phyloP scores from a whole-genome alignment of 2,888 invertebrate genomes.

The Chorisops tibialis region DNA sequence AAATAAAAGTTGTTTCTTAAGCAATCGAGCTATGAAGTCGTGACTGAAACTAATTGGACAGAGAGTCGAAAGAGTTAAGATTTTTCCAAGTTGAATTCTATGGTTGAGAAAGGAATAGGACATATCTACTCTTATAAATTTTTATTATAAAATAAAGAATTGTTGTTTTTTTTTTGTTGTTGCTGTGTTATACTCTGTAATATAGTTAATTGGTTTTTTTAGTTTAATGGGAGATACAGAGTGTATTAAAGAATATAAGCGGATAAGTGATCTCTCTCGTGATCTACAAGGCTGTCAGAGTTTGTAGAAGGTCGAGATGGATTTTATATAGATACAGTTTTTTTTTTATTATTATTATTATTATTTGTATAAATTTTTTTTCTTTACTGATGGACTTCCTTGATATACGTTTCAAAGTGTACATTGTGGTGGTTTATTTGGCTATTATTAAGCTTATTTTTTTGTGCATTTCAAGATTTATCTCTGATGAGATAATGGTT shows the following conservation, averaged over 20 bases:
- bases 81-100: neutral
- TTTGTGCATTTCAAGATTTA: neutral
- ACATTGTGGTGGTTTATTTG: neutral
- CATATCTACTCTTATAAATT: neutral
- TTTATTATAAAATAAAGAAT: neutral
- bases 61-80: neutral
- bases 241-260: too few relatives aligned
- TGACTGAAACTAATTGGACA: slow-evolving; percentile 11
- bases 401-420: neutral
- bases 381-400: neutral
- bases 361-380: too few relatives aligned
- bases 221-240: neutral
- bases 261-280: too few relatives aligned
- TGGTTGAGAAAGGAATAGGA: neutral
- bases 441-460: neutral
- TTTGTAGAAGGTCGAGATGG: too few relatives aligned
- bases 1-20: neutral
- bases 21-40: neutral
- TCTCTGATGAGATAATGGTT: slow-evolving; percentile 8
- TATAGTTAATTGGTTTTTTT: slow-evolving; percentile 1
- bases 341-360: neutral
- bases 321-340: neutral
- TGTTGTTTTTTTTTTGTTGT: too few relatives aligned
- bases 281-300: too few relatives aligned
- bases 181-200: too few relatives aligned